These are phyloP conservation scores for Pocillopora damicornis DNA, from an alignment of 64 coral and sea anemone genomes.

Conservation along the genomic window DNA sequence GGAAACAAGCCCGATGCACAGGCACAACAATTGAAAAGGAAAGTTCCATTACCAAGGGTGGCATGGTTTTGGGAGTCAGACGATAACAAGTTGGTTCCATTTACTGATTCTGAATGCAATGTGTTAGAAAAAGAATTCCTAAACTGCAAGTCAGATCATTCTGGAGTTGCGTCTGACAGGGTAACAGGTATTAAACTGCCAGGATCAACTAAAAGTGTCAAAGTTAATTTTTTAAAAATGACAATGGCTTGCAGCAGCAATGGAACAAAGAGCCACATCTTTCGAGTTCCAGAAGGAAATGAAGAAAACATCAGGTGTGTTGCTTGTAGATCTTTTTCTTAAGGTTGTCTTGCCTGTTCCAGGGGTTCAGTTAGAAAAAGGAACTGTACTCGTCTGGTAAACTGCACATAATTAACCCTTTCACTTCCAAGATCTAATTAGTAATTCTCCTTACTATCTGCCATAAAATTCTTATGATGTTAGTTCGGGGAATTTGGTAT, in stretches of 20 bases:
- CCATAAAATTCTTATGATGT: too few species aligned
- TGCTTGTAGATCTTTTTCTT: too few species aligned
- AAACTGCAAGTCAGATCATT: neutral
- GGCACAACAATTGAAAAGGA: neutral
- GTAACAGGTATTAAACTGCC: neutral
- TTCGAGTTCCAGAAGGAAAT: neutral
- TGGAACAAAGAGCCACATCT: neutral
- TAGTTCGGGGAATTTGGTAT: too few species aligned
- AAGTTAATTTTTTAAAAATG: neutral
- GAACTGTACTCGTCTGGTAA: too few species aligned
- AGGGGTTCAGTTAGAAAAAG: too few species aligned
- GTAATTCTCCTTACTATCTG: too few species aligned
- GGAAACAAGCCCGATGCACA: neutral
- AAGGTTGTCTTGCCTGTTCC: too few species aligned
- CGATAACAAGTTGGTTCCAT: constrained; percentile 2
- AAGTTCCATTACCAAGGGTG: neutral
- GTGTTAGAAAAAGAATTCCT: constrained; percentile 26
- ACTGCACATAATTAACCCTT: too few species aligned
- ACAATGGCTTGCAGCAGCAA: constrained; percentile 7
- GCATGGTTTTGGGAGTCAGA: constrained; percentile 42
- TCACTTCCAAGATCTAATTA: too few species aligned
- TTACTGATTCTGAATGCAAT: constrained; percentile 35
- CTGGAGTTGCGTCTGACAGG: neutral
- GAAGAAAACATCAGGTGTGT: constrained; percentile 4
- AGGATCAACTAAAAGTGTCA: neutral